phyloP scores from a whole-genome alignment of 2,888 invertebrate species.

The Falcaria lacertinaria region DNA sequence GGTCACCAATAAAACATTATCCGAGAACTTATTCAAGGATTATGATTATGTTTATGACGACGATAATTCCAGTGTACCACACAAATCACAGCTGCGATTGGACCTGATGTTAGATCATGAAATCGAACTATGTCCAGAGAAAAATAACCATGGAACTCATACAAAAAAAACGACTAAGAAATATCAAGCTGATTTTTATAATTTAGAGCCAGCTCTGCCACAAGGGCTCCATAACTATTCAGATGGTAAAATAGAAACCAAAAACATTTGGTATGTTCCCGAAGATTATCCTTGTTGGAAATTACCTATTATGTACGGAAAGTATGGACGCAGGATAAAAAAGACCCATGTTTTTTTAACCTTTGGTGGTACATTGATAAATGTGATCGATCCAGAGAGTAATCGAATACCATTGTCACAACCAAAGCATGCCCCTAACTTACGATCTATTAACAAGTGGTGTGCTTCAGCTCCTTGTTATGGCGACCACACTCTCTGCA shows the following conservation, averaged over 20 bases:
- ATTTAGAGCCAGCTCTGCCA: constrained; percentile 44
- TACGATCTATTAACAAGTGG: constrained; percentile 50
- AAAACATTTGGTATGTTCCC: constrained; percentile 52
- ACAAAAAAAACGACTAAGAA: constrained; percentile 16
- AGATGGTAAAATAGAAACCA: constrained; percentile 4
- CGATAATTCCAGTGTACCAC: constrained; percentile 6
- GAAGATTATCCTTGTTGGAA: constrained; percentile 64
- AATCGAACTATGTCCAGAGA: constrained; percentile 9
- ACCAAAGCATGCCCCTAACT: constrained; percentile 7
- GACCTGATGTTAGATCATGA: constrained; percentile 10
- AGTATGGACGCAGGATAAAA: constrained; percentile 26
- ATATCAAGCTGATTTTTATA: constrained; percentile 42
- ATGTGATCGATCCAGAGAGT: constrained; percentile 33
- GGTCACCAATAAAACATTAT: neutral
- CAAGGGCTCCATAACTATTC: constrained; percentile 12
- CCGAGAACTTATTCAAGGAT: constrained; percentile 1
- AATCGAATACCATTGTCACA: neutral
- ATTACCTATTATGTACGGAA: constrained; percentile 55
- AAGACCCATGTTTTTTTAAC: constrained; percentile 43
- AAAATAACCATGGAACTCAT: constrained; percentile 6
- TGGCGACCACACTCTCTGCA: constrained; percentile 67
- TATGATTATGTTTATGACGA: constrained; percentile 7
- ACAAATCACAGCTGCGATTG: neutral
- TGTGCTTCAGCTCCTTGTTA: constrained; percentile 59
- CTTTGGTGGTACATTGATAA: constrained; percentile 34